Conservation (phyloP, 2,797 vertebrate species). For the Danio jaintianensis region DNA sequence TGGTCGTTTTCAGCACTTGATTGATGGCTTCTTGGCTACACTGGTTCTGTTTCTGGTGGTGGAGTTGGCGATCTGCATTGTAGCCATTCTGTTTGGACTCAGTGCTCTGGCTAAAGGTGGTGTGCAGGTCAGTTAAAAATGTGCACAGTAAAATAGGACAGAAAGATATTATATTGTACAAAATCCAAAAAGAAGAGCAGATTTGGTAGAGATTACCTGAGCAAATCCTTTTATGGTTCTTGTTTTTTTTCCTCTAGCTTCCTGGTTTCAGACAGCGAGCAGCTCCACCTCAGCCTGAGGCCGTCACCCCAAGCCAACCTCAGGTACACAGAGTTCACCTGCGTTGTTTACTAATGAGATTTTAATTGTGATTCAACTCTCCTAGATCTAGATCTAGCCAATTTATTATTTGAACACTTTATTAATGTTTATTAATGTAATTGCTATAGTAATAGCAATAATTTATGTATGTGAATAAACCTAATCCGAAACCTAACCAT, state of each 20-base stretch:
- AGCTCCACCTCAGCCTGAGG: conserved; percentile 26
- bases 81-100: conserved; percentile 81
- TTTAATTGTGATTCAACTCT: too few species aligned
- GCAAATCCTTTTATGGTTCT: neutral
- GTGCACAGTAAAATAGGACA: neutral
- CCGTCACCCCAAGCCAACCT: conserved; percentile 1
- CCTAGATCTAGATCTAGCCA: too few species aligned
- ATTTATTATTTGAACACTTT: too few species aligned
- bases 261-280: conserved; percentile 53
- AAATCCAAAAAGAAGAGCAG: neutral
- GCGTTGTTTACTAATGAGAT: too few species aligned
- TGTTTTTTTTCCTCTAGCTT: conserved; percentile 38
- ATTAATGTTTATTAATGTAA: too few species aligned
- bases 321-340: conserved; percentile 43
- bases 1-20: conserved; percentile 70
- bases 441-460: too few species aligned
- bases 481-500: too few species aligned
- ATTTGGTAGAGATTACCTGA: neutral
- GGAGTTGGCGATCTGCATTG: conserved; percentile 81
- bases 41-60: conserved; percentile 82
- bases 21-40: conserved; percentile 80
- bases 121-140: conserved; percentile 68
- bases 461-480: too few species aligned
- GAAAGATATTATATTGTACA: too few species aligned
- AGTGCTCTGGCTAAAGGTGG: conserved; percentile 76